Evolutionary conservation across 2,113 vertebrate species (phyloP).

Genomic region (Notechis scutatus): DNA sequence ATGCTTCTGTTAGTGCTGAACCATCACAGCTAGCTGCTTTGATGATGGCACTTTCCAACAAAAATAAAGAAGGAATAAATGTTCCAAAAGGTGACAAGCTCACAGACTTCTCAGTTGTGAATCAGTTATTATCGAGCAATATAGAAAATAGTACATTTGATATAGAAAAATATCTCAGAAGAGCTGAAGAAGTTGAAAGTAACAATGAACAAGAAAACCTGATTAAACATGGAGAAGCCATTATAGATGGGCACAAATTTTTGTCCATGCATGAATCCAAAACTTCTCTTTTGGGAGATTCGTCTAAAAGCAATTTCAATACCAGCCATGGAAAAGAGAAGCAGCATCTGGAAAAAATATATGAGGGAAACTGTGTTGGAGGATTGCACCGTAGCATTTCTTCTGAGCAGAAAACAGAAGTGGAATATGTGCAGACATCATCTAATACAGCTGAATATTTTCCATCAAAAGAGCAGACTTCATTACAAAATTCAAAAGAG

Average conservation of each 20-base stretch:
- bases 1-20: constrained; percentile 85
- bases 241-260: constrained; percentile 46
- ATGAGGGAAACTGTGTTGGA: constrained; percentile 1
- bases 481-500: neutral
- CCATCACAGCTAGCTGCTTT: constrained; percentile 89
- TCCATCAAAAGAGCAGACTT: neutral
- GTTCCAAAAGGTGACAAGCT: constrained; percentile 27
- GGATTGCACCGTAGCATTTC: constrained; percentile 17
- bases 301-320: constrained; percentile 21
- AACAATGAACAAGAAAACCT: constrained; percentile 59
- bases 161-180: constrained; percentile 88
- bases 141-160: constrained; percentile 73
- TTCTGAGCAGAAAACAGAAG: accelerated
- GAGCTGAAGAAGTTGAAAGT: constrained; percentile 65
- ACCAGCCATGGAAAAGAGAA: constrained; percentile 24
- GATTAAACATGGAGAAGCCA: constrained; percentile 36
- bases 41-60: constrained; percentile 86
- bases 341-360: neutral
- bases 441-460: constrained; percentile 25
- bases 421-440: neutral
- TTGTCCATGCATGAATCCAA: constrained; percentile 30
- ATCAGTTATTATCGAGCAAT: constrained; percentile 40
- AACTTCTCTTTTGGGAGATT: constrained; percentile 11
- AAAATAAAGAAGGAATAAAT: constrained; percentile 54
- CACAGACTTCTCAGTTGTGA: constrained; percentile 7